These are phyloP conservation scores for Patiria miniata DNA, from an alignment of 35 echinoderm and acorn worm genomes.

Conservation along the genomic window DNA sequence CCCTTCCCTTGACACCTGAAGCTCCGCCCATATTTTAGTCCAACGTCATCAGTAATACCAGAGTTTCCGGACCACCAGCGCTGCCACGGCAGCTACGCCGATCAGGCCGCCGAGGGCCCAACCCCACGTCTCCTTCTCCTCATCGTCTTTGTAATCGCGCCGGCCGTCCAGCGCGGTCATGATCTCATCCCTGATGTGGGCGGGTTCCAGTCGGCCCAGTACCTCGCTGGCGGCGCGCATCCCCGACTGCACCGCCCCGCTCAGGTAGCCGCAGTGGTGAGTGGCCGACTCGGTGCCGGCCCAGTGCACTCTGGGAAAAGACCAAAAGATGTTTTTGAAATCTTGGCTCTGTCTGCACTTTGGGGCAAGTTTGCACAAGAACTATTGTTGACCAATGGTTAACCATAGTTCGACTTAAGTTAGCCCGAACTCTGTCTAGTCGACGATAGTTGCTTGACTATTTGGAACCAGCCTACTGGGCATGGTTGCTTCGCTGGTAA, in stretches of 20 bases:
- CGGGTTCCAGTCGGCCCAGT: slow-evolving; percentile 42
- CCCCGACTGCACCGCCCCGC: slow-evolving; percentile 90
- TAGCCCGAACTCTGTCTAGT: too few species aligned
- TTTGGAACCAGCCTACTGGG: too few species aligned
- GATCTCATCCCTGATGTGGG: slow-evolving; percentile 19
- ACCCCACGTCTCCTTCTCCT: background rate
- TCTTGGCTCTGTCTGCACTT: too few species aligned
- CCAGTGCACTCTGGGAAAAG: slow-evolving; percentile 81
- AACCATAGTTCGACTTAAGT: too few species aligned
- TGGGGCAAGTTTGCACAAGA: too few species aligned
- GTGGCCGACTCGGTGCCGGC: slow-evolving; percentile 94
- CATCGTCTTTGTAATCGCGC: background rate
- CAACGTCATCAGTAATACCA: background rate
- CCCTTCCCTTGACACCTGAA: too few species aligned
- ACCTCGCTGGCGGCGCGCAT: slow-evolving; percentile 87
- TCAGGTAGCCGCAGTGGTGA: slow-evolving; percentile 76
- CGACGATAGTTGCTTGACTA: too few species aligned
- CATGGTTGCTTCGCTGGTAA: too few species aligned
- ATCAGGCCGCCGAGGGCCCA: slow-evolving; percentile 23
- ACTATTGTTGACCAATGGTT: too few species aligned
- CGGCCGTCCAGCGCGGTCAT: slow-evolving; percentile 53
- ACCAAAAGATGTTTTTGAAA: background rate
- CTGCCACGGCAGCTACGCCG: background rate
- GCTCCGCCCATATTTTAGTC: too few species aligned
- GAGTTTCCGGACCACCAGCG: background rate